Percentiles rank a stretch among this genome's conserved stretches.
These are phyloP conservation scores for Portunus trituberculatus DNA, from an alignment of 1,140 invertebrate genomes.

Conservation along the genomic window DNA sequence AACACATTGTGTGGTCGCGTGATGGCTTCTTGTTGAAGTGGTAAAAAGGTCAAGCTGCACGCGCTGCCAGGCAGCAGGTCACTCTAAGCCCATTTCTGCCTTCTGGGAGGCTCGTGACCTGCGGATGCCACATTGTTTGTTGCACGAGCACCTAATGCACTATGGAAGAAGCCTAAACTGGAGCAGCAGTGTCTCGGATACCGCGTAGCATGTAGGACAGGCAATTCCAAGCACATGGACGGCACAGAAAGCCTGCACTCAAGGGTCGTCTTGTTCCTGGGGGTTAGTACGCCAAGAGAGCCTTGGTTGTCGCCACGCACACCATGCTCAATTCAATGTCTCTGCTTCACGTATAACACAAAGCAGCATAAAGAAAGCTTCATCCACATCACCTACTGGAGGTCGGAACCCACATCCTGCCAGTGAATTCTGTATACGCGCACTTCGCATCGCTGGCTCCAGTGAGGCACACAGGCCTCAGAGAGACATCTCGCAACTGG, in stretches of 20 bases:
- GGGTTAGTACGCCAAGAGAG: background rate
- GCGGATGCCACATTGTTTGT: background rate
- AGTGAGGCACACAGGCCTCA: background rate
- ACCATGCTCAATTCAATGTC: background rate
- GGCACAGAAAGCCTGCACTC: background rate
- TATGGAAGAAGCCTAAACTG: background rate
- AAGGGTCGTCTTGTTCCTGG: background rate
- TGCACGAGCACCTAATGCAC: background rate
- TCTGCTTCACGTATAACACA: background rate
- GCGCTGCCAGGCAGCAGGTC: background rate
- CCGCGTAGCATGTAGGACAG: background rate
- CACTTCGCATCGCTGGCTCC: background rate
- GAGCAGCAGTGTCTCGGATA: background rate
- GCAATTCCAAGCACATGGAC: background rate
- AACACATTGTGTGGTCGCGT: slow-evolving; percentile 66
- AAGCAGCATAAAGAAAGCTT: background rate
- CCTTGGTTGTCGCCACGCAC: too few species aligned
- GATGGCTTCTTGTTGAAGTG: slow-evolving; percentile 53
- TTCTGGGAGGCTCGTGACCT: background rate
- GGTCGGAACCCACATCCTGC: background rate
- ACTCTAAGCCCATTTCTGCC: background rate
- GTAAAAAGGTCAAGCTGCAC: slow-evolving; percentile 54
- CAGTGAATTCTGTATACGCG: background rate
- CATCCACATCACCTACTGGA: background rate
- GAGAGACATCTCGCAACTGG: background rate